A percentile compares a stretch with the other conserved stretches of the same genome.
Conservation (phyloP, 1,140 invertebrate genomes). For the Drosophila orosa region DNA sequence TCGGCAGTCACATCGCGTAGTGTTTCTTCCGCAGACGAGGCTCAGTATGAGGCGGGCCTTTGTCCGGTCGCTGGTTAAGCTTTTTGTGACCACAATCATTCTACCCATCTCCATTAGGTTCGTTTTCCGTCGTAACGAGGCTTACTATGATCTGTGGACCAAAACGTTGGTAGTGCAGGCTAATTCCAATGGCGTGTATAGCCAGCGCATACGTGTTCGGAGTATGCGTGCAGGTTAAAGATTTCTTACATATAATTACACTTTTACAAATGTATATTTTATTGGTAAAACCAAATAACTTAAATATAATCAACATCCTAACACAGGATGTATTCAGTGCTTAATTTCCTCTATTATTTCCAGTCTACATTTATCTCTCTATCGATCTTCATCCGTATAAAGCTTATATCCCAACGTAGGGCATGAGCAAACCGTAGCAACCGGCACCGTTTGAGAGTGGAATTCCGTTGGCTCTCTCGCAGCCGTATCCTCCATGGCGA, state of each 20-base stretch:
- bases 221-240: slow-evolving; percentile 4
- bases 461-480: slow-evolving; percentile 12
- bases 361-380: neutral
- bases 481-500: slow-evolving; percentile 2
- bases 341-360: neutral
- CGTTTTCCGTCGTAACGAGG: slow-evolving; percentile 92
- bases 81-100: slow-evolving; percentile 91
- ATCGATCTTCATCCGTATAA: neutral
- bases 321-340: neutral
- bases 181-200: slow-evolving; percentile 74
- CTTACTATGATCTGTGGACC: slow-evolving; percentile 92
- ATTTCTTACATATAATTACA: neutral
- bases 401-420: neutral
- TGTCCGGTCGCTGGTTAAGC: slow-evolving; percentile 91
- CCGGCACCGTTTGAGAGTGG: neutral
- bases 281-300: neutral
- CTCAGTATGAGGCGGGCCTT: slow-evolving; percentile 88
- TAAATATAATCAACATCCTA: neutral
- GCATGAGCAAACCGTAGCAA: neutral
- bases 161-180: slow-evolving; percentile 94
- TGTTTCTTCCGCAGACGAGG: slow-evolving; percentile 88
- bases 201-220: slow-evolving; percentile 7
- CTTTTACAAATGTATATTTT: neutral
- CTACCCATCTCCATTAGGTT: slow-evolving; percentile 92
- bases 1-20: slow-evolving; percentile 85